Conservation (phyloP, 2,113 vertebrate species). For the Hystrix brachyura region DNA sequence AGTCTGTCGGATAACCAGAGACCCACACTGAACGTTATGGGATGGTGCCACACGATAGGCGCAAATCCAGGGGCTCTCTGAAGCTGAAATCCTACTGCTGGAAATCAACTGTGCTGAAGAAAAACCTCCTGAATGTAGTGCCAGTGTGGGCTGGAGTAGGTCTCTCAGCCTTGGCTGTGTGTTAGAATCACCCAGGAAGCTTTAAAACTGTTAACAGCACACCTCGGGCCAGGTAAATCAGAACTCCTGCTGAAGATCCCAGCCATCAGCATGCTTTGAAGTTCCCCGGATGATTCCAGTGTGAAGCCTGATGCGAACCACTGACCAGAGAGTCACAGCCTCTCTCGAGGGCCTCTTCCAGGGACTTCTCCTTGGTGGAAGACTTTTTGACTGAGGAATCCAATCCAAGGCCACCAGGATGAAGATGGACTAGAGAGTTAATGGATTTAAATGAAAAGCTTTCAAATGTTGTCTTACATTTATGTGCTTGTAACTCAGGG, state of each 20-base stretch:
- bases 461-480: conserved; percentile 31
- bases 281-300: not conserved
- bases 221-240: not conserved
- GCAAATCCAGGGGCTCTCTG: not conserved
- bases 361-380: not conserved
- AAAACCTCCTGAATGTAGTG: not conserved
- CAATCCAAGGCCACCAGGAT: not conserved
- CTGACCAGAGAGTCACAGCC: not conserved
- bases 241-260: not conserved
- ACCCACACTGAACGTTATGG: not conserved
- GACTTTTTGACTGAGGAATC: not conserved
- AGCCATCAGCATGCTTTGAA: not conserved
- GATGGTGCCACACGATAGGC: not conserved
- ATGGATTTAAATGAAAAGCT: not conserved
- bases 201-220: not conserved
- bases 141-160: not conserved
- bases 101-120: not conserved
- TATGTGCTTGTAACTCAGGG: not conserved
- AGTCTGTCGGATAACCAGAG: not conserved
- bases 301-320: not conserved
- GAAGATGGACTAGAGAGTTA: not conserved
- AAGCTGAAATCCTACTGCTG: not conserved
- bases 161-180: not conserved
- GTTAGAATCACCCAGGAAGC: conserved; percentile 24
- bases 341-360: not conserved